Base-by-base conservation (phyloP, 23 tunicate species). In the Botrylloides violaceus region DNA sequence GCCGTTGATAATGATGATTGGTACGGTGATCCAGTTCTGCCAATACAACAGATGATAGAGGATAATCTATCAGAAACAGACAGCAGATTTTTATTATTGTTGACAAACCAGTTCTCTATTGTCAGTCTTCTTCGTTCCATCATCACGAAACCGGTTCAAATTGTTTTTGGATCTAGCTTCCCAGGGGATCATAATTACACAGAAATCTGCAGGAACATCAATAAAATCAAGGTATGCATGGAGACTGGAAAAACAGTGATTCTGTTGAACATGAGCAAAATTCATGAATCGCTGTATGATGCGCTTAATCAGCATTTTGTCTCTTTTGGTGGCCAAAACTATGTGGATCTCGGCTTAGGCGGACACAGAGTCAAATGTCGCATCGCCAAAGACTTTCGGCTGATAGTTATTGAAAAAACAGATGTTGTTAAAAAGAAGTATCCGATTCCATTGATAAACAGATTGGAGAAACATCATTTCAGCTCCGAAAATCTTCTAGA, bases 151-250 rank as follows among this genome's bases (percentile, higher is more conserved):
- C 70, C 24, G 29, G 72, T 50, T 29, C 32, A 74, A 0, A 82
- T 87, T 1, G 72, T 87, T n/a, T 87, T 87, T 81, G 95, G 95
- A 1, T 87, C 95, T n/a, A 80, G 86, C 75, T 87, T 87, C 61
- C 95, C 95, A 12, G 82, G 66, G 7, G 95, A 87, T 53, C 59
- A 76, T 56, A 78, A 76, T 34, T 87, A 87, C 82, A 87, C 86
- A 0, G 86, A 87, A 55, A 70, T 80, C 19, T 87, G 95, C 49
- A 61, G 86, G 48, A 87, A 87, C 79, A 87, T 87, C 75, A 87
- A 80, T 74, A 73, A 58, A 34, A 80, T 87, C 47, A 63, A 63
- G 33, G 70, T 80, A 9, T 87, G 95, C 75, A 87, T 87, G 95
- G 95, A 87, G 61, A 65, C 95, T 0, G 95, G 95, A 18, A 58